Evolutionary conservation across 2,888 invertebrate genomes (phyloP), one percentile per base, ranked within the genome.

Genomic region (Odontomyia ornata): DNA sequence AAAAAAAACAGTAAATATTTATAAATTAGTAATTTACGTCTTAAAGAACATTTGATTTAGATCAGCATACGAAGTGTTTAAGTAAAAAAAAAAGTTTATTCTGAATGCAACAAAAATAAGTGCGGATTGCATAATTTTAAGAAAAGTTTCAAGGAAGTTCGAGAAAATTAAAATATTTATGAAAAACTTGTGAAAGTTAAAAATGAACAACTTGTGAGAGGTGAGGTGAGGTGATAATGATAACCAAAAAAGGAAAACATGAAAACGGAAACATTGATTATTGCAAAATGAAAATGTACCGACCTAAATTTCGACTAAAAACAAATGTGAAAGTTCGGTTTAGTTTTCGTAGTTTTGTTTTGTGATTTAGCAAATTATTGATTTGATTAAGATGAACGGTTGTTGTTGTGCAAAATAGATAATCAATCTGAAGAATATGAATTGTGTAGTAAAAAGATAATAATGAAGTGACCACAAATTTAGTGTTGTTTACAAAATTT

Each of bases 161-260:
- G 52, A 4, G 60, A 5, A 60, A 60, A 23, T 23, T 25, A 7
- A 23, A 60, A 60, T 23, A 60, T 25, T 18, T 25, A 60, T 25
- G 7, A 23, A 60, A 18, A 23, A 25, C 9, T 36, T 25, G 25
- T 60, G 60, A 60, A 60, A 25, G 60, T 23, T 9, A 27, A 69
- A 65, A 46, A 69, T 23, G 69, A 69, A 46, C 43, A 25, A 47
- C 23, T 64, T 69, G 69, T 69, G 67, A 67, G 67, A 67, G 67
- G 67, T 67, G 69, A 67, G 67, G 67, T 67, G 69, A 69, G 69
- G 69, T 69, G 69, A 69, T 52, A 13, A 25, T 60, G 52, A 15
- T 9, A 52, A 52, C 15, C 52, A 18, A n/a, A 52, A 52, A 52
- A 9, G 52, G 52, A 52, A 52, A 15, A 3, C 13, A 18, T 52